Evolutionary conservation across 2,888 invertebrate species (phyloP).

Genomic region (Rhyacophila evoluta): DNA sequence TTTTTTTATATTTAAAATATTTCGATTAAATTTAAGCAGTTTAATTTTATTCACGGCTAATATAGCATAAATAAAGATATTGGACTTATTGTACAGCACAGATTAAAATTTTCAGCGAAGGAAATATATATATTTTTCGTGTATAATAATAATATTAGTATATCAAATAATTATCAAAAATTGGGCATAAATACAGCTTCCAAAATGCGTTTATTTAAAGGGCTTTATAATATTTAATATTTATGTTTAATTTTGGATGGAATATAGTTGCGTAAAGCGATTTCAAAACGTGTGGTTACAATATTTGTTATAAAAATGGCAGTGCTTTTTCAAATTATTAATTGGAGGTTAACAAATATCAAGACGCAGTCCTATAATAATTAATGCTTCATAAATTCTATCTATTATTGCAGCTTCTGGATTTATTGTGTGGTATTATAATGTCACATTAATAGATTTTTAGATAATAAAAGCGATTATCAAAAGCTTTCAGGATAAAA

Average conservation of each 20-base stretch:
- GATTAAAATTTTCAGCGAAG: background rate
- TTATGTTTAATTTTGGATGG: conserved; percentile 11
- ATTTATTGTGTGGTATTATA: background rate
- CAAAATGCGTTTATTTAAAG: conserved; percentile 20
- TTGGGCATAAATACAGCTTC: conserved; percentile 22
- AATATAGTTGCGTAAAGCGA: conserved; percentile 20
- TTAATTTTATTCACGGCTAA: background rate
- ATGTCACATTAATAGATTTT: background rate
- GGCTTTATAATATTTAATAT: background rate
- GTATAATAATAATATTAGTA: conserved; percentile 10
- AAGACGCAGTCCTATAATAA: background rate
- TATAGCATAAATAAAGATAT: conserved; percentile 22
- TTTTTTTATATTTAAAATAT: background rate
- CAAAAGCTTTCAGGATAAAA: background rate
- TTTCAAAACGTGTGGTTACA: conserved; percentile 16
- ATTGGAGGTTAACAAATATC: background rate
- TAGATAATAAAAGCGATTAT: background rate
- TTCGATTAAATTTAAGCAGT: background rate
- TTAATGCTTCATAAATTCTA: background rate
- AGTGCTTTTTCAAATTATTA: conserved; percentile 3
- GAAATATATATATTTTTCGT: background rate
- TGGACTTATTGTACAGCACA: conserved; percentile 22
- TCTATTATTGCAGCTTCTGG: background rate
- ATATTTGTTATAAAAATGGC: background rate
- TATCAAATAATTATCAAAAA: conserved; percentile 17